Evolutionary conservation across 2,888 invertebrate species (phyloP).

Genomic region (Blastobasis lacticolella): DNA sequence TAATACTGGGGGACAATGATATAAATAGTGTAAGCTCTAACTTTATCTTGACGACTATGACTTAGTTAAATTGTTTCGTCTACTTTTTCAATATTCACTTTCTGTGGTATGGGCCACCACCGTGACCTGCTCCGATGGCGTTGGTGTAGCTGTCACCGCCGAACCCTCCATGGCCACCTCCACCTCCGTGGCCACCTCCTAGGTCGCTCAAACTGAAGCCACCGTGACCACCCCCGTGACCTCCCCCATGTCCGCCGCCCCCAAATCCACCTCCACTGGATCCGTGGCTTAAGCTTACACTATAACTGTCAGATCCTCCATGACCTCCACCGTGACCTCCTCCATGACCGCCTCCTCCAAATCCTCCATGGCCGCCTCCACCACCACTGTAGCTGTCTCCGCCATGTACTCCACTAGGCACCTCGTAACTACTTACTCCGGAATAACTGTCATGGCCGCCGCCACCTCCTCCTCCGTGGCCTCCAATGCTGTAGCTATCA

Average conservation of each 20-base stretch:
- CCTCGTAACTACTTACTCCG: constrained; percentile 17
- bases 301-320: constrained; percentile 25
- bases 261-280: constrained; percentile 34
- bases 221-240: constrained; percentile 24
- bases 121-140: constrained; percentile 58
- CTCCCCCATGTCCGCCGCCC: constrained; percentile 27
- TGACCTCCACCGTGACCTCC: constrained; percentile 19
- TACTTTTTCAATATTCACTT: constrained; percentile 25
- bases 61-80: constrained; percentile 45
- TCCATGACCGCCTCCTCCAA: constrained; percentile 20
- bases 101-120: constrained; percentile 61
- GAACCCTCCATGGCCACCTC: constrained; percentile 28
- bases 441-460: constrained; percentile 14
- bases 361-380: constrained; percentile 18
- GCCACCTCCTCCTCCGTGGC: constrained; percentile 20
- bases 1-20: constrained; percentile 21
- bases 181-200: constrained; percentile 14
- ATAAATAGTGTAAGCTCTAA: too few species aligned
- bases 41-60: constrained; percentile 38
- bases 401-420: constrained; percentile 12
- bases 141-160: constrained; percentile 60
- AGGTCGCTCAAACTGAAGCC: constrained; percentile 23
- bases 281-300: constrained; percentile 20
- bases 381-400: constrained; percentile 20
- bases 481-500: constrained; percentile 16